Percentiles rank a stretch among this genome's conserved stretches.
Conservation (phyloP, 2,113 vertebrate genomes). For the Mus pahari region DNA sequence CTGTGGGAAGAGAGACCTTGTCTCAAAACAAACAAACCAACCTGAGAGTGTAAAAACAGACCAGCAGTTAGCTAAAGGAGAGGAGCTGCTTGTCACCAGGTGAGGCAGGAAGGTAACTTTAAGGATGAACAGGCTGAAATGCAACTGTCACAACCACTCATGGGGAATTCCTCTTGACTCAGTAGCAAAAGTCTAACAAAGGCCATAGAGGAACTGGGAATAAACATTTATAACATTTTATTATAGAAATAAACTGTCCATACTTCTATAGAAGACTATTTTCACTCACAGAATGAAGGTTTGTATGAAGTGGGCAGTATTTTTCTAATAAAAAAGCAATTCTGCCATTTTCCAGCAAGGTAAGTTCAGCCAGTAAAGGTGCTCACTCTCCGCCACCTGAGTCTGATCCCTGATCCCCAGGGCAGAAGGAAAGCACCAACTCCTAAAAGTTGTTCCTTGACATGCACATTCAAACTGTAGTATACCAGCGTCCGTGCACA, state of each 20-base stretch:
- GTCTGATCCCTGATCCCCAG: neutral
- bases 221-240: conserved; percentile 53
- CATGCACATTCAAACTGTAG: neutral
- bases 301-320: conserved; percentile 23
- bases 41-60: no score
- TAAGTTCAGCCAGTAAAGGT: neutral
- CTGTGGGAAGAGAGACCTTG: neutral
- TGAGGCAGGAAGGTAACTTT: conserved; percentile 16
- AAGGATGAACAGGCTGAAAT: neutral
- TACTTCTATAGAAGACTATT: conserved; percentile 60
- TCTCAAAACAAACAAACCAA: neutral
- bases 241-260: conserved; percentile 46
- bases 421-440: neutral
- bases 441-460: neutral
- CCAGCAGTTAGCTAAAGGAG: neutral
- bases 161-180: neutral
- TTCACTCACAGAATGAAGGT: conserved; percentile 65
- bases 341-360: neutral
- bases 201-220: neutral
- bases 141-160: neutral
- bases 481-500: no score
- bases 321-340: conserved; percentile 13
- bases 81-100: neutral
- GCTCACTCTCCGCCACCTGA: neutral
- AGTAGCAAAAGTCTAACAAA: neutral